These are phyloP conservation scores for Acrocephalus scirpaceus DNA, from an alignment of 2,797 vertebrate genomes.

Conservation along the genomic window DNA sequence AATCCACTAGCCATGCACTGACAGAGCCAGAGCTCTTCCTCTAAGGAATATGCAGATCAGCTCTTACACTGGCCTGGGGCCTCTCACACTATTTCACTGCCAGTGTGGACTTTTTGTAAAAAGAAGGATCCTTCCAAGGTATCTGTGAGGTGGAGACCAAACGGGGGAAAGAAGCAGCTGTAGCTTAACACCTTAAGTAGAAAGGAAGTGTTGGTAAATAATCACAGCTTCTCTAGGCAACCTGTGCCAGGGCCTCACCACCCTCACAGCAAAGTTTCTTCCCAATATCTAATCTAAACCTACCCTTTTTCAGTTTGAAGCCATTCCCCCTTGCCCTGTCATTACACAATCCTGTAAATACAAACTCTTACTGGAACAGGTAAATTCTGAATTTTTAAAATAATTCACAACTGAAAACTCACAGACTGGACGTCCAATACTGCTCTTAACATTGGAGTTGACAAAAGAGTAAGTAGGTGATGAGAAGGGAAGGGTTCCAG, in stretches of 20 bases:
- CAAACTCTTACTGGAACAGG: background rate
- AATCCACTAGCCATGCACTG: background rate
- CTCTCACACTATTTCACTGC: background rate
- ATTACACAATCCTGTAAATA: background rate
- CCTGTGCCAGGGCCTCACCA: background rate
- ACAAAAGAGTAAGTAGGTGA: constrained; percentile 71
- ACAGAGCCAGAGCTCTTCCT: background rate
- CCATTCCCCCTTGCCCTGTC: background rate
- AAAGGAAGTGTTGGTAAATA: background rate
- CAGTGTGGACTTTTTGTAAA: background rate
- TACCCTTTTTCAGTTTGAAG: background rate
- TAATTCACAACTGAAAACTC: constrained; percentile 66
- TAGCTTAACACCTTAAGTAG: background rate
- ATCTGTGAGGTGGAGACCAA: background rate
- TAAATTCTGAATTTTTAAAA: background rate
- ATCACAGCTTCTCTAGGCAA: background rate
- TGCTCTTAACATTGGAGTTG: constrained; percentile 67
- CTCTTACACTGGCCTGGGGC: background rate
- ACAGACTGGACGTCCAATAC: constrained; percentile 73
- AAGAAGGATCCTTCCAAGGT: background rate
- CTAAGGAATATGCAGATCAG: background rate
- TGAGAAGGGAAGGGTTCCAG: constrained; percentile 62
- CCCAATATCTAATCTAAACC: background rate
- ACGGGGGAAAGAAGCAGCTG: background rate
- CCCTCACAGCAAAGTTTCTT: background rate